Evolutionary conservation across 2,113 vertebrate species (phyloP), one percentile per base, ranked within the genome.

Genomic region (Aplodontia rufa): DNA sequence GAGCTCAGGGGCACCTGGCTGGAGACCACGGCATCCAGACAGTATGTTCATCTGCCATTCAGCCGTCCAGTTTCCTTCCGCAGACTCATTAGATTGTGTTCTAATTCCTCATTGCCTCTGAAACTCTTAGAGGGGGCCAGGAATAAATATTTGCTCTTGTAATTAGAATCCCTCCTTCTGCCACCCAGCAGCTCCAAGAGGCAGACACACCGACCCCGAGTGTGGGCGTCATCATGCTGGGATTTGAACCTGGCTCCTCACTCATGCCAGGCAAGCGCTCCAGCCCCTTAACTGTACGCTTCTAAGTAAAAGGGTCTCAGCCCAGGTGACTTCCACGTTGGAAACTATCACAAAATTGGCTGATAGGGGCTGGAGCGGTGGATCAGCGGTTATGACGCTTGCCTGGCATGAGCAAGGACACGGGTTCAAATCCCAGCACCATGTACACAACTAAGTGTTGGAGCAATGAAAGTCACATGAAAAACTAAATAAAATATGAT

Each of bases 131-230:
- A 90, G 94, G 55, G 49, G 3, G 16, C 51, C 6, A 0, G 60
- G 79, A 90, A 58, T 28, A 42, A 71, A 58, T 80, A 81, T 84
- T 37, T 81, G 85, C 47, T 58, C 74, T 94, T 24, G 88, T 20
- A 28, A 24, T 82, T 47, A 88, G 78, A 47, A 32, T 53, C 58
- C 66, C 37, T 90, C 51, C 76, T 51, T 1, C 37, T 40, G 90
- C 86, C 90, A 60, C 72, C 20, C n/a, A n/a, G n/a, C n/a, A n/a
- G n/a, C n/a, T n/a, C n/a, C n/a, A n/a, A n/a, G n/a, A n/a, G n/a
- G n/a, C n/a, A n/a, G n/a, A n/a, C n/a, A n/a, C n/a, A n/a, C n/a
- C n/a, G n/a, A n/a, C n/a, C n/a, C n/a, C n/a, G n/a, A n/a, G n/a
- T n/a, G n/a, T n/a, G n/a, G n/a, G n/a, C n/a, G n/a, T n/a, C n/a